A percentile compares a stretch with the other conserved stretches of the same genome.
Conservation (phyloP, 2,113 vertebrate species). For the Zapus hudsonius region DNA sequence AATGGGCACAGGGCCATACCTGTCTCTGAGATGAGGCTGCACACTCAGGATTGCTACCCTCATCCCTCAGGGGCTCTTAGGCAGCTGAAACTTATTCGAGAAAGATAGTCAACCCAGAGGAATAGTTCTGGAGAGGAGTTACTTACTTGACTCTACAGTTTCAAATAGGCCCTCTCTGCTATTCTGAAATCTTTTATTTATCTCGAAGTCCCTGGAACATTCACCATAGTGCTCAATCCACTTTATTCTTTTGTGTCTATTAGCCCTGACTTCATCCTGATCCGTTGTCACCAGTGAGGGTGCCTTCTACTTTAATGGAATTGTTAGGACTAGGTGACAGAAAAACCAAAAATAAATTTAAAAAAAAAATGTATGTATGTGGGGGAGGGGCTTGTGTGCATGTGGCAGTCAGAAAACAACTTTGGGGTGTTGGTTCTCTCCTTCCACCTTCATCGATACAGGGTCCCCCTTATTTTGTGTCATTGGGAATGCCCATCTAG, state of each 20-base stretch:
- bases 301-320: not conserved
- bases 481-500: not conserved
- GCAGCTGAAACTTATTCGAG: slow-evolving; percentile 12
- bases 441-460: too few relatives aligned
- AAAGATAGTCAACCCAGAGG: not conserved
- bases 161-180: not conserved
- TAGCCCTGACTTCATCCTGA: not conserved
- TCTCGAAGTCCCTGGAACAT: not conserved
- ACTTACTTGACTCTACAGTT: not conserved
- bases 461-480: too few relatives aligned
- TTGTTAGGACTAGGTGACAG: not conserved
- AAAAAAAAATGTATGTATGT: too few relatives aligned
- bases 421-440: too few relatives aligned
- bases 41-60: not conserved
- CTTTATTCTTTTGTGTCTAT: not conserved
- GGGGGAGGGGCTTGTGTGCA: too few relatives aligned
- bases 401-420: too few relatives aligned
- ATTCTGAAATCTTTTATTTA: not conserved
- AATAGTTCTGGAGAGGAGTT: slow-evolving; percentile 11
- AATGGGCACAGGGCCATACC: not conserved
- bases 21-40: not conserved
- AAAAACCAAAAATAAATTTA: too few relatives aligned
- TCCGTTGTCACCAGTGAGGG: not conserved
- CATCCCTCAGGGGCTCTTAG: not conserved
- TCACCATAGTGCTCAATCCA: not conserved